Evolutionary conservation across 2,797 vertebrate genomes (phyloP).

Genomic region (Orestias chungarensis): DNA sequence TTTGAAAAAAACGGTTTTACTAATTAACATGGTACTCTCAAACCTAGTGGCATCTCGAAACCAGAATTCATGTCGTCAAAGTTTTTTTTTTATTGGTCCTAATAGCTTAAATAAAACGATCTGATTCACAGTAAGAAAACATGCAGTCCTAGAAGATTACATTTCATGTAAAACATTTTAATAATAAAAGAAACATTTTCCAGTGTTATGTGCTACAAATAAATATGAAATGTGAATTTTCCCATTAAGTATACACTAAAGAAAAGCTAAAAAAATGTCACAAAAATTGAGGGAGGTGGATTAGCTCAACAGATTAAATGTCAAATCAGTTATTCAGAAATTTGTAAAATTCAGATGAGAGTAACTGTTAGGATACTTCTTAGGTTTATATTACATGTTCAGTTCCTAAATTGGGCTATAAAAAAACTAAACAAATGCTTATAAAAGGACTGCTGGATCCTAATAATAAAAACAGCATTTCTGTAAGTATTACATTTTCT

Average conservation of each 20-base stretch:
- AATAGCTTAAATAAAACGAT: conserved; percentile 41
- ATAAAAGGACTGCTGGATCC: conserved; percentile 28
- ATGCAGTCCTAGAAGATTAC: conserved; percentile 48
- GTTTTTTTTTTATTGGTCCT: conserved; percentile 31
- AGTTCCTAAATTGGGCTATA: conserved; percentile 11
- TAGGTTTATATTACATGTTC: conserved; percentile 1
- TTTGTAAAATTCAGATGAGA: background rate
- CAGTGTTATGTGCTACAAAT: conserved; percentile 60
- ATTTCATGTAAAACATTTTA: conserved; percentile 56
- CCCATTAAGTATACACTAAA: conserved; percentile 22
- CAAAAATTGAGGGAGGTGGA: conserved; percentile 31
- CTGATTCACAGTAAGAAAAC: conserved; percentile 66
- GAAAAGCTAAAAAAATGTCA: conserved; percentile 1
- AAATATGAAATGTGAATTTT: conserved; percentile 18
- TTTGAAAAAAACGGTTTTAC: conserved; percentile 18
- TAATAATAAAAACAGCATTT: background rate
- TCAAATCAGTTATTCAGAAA: conserved; percentile 17
- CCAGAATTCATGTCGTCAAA: conserved; percentile 4
- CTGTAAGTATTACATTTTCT: conserved; percentile 36
- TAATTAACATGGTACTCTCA: conserved; percentile 20
- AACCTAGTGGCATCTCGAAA: conserved; percentile 17
- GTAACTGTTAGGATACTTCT: conserved; percentile 8
- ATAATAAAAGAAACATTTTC: conserved; percentile 6
- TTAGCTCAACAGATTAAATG: conserved; percentile 55
- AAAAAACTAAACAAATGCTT: conserved; percentile 15